A percentile compares a stretch with the other conserved stretches of the same genome.
Conservation (phyloP, 2,888 invertebrate species). For the Andrena trimmerana region DNA sequence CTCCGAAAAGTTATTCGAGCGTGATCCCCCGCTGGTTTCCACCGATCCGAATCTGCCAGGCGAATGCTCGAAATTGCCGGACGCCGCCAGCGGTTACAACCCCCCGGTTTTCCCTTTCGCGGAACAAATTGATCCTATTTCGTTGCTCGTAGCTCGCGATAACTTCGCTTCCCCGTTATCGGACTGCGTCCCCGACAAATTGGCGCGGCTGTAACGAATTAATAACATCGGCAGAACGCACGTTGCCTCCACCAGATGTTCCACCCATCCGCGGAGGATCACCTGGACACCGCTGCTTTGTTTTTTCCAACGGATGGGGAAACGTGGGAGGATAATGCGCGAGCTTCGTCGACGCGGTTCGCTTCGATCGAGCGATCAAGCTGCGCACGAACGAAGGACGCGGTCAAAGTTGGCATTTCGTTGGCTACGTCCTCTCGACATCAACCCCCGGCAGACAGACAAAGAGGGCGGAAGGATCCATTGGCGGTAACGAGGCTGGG, state of each 20-base stretch:
- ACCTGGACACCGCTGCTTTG: constrained; percentile 27
- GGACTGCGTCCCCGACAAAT: constrained; percentile 55
- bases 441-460: constrained; percentile 38
- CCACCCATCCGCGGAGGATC: constrained; percentile 26
- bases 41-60: constrained; percentile 35
- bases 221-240: constrained; percentile 62
- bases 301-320: background rate
- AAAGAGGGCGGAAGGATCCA: constrained; percentile 21
- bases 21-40: constrained; percentile 62
- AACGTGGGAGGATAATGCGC: constrained; percentile 12
- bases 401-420: background rate
- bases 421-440: background rate
- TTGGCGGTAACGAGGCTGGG: constrained; percentile 33
- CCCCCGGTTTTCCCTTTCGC: constrained; percentile 58
- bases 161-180: constrained; percentile 64
- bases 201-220: constrained; percentile 64
- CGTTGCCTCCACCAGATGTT: constrained; percentile 45
- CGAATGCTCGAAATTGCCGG: constrained; percentile 53
- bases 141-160: constrained; percentile 52
- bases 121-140: constrained; percentile 68
- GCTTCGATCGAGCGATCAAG: background rate
- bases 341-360: constrained; percentile 13
- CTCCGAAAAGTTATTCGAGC: constrained; percentile 32
- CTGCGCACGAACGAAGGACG: background rate
- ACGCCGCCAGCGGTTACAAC: constrained; percentile 36